Evolutionary conservation across 37 sponge, comb jelly and placozoan genomes (phyloP).

Genomic region (Oscarella lobularis): DNA sequence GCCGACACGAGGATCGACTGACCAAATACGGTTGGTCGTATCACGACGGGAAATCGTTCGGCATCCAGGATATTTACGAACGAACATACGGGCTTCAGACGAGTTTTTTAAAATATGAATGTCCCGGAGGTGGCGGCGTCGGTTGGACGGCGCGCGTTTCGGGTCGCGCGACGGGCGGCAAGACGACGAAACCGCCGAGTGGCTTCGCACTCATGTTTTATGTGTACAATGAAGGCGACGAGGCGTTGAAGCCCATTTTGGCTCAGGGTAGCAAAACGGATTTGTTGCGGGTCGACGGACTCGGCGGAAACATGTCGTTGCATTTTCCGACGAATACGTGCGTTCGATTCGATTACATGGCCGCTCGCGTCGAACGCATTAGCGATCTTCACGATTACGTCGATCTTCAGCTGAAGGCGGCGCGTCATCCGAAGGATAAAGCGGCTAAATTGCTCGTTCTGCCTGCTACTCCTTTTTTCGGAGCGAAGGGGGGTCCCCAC

Average conservation of each 20-base stretch:
- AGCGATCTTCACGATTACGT: conserved; percentile 3
- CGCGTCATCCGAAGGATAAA: background rate
- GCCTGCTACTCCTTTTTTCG: background rate
- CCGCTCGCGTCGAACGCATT: background rate
- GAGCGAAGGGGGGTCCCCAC: background rate
- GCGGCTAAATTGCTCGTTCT: background rate
- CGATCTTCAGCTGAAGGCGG: background rate
- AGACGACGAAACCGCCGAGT: background rate
- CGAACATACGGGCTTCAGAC: background rate
- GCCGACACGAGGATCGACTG: background rate
- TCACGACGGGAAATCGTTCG: background rate
- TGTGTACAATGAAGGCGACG: conserved; percentile 10
- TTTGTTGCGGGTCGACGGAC: conserved; percentile 1
- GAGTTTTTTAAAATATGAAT: background rate
- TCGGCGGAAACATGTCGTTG: background rate
- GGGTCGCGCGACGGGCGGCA: background rate
- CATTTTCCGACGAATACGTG: background rate
- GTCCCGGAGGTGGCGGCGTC: background rate
- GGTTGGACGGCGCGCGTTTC: conserved; percentile 20
- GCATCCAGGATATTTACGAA: background rate
- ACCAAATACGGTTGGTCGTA: background rate
- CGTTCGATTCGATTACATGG: conserved; percentile 7
- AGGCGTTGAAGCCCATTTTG: background rate
- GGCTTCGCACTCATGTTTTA: conserved; percentile 14
- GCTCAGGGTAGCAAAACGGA: background rate